Conservation (phyloP, 2,113 vertebrate genomes). For the Limnothrissa miodon region DNA sequence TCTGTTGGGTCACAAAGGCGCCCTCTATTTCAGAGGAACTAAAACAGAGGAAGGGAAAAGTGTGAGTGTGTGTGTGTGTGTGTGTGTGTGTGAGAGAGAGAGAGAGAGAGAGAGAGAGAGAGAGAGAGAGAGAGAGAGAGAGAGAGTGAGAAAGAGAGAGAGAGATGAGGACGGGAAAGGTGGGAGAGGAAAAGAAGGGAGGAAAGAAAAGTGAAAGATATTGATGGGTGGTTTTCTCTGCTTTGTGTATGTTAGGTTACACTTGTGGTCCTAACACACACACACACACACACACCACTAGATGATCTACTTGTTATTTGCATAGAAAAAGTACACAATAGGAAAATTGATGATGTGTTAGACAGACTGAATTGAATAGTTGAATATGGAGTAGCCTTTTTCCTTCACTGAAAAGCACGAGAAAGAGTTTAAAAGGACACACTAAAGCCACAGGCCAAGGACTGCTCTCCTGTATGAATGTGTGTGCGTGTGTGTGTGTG, state of each 20-base stretch:
- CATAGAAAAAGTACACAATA: neutral
- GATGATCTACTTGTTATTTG: neutral
- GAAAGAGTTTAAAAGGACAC: neutral
- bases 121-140: neutral
- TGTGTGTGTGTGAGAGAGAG: neutral
- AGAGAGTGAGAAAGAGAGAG: neutral
- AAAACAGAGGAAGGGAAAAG: neutral
- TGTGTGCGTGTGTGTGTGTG: neutral
- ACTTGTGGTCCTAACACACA: neutral
- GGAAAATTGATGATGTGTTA: neutral
- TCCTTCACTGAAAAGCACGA: neutral
- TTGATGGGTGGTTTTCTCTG: neutral
- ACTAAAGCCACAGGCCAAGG: neutral
- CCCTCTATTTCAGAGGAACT: neutral
- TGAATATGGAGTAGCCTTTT: neutral
- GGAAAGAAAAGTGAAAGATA: neutral
- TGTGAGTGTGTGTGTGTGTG: neutral
- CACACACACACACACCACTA: neutral
- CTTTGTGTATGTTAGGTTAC: neutral
- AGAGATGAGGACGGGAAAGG: neutral
- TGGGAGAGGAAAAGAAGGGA: neutral
- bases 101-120: neutral
- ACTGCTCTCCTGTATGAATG: neutral
- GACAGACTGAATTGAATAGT: neutral
- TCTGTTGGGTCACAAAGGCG: slow-evolving; percentile 1